Conservation (phyloP, 1,140 invertebrate genomes). For the Euschistus heros region DNA sequence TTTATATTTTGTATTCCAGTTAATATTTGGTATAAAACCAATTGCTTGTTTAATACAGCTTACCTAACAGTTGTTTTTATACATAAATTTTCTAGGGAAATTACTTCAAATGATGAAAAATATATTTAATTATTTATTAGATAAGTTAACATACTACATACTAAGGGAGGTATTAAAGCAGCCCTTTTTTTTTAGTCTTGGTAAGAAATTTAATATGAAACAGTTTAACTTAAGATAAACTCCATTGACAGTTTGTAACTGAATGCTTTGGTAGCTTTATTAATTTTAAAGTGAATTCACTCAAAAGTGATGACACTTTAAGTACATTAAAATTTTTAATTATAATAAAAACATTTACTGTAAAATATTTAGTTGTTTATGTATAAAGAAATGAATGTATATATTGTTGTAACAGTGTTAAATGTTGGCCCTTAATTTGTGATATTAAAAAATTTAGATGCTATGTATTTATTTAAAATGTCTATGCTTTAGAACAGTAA, state of each 20-base stretch:
- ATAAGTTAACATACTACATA: neutral
- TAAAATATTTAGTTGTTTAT: conserved; percentile 1
- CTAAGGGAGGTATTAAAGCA: too few species aligned
- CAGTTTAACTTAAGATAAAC: neutral
- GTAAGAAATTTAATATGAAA: neutral
- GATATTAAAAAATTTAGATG: conserved; percentile 9
- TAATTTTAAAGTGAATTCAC: conserved; percentile 9
- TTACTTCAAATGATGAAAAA: neutral
- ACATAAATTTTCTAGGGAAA: neutral
- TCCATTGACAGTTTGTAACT: neutral
- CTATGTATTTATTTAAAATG: conserved; percentile 11
- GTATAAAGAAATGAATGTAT: conserved; percentile 6
- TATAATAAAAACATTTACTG: conserved; percentile 1
- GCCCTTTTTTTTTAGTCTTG: too few species aligned
- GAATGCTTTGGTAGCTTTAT: conserved; percentile 16
- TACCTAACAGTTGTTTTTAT: neutral
- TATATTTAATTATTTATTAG: neutral
- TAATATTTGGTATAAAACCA: neutral
- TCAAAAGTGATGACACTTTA: neutral
- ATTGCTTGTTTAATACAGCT: conserved; percentile 4
- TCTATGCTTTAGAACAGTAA: neutral
- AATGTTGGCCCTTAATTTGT: conserved; percentile 5
- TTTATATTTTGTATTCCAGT: conserved; percentile 10
- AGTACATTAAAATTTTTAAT: neutral
- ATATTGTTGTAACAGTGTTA: conserved; percentile 4